Evolutionary conservation across 1,140 invertebrate genomes (phyloP), one percentile per base, ranked within the genome.

Genomic region (Cydia splendana): DNA sequence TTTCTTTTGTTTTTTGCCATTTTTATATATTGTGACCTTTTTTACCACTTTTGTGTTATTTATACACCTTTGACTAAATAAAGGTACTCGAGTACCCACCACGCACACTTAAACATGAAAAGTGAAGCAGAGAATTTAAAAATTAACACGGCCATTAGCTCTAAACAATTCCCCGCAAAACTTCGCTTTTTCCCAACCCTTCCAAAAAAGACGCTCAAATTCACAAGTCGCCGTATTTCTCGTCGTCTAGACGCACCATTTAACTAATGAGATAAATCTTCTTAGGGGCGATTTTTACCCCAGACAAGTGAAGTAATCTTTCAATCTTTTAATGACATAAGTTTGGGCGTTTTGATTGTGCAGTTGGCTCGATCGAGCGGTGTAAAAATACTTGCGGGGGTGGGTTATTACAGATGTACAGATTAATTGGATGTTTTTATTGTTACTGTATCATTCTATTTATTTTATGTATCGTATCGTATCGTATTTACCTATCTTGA

Each of bases 321-420:
- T 87, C 88, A 91, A 92, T 92, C 90, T 92, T 85, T 88, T 91
- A 92, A 92, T 92, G 90, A 92, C 86, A 84, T 82, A 82, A 87
- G 77, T 87, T 85, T 80, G 80, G 78, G 82, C 81, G 62, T 76
- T 81, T 78, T 78, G 76, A 45, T 42, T 71, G 67, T 71, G 45
- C n/a, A 45, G 65, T 69, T 38, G 15, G 67, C 6, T 42, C 6
- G 34, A 71, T 71, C n/a, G 34, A 38, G 34, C 67, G n/a, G 18
- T 34, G 34, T 18, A 42, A 71, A 71, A 71, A 71, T 71, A 38
- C 30, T 69, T 65, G 62, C 3, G n/a, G 65, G 30, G 13, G n/a
- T 10, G n/a, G 15, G 30, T 38, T 42, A 69, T 69, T 42, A 71
- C 30, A 71, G 30, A 71, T 71, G 67, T 71, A 71, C 34, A 10